These are phyloP conservation scores for Automeris io DNA, from an alignment of 2,888 invertebrate species.

Conservation along the genomic window DNA sequence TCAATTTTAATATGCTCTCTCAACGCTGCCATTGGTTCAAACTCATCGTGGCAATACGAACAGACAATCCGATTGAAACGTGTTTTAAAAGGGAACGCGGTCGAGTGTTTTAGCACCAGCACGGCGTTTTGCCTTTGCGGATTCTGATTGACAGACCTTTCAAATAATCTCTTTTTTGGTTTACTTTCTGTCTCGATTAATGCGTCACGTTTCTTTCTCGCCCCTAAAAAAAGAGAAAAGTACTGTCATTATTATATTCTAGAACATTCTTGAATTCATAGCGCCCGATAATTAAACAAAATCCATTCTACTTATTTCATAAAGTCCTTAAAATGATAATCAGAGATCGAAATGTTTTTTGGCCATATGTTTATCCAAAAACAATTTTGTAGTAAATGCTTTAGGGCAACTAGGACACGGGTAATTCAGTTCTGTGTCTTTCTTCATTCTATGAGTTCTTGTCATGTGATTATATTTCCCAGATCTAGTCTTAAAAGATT, in stretches of 20 bases:
- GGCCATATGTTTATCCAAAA: constrained; percentile 72
- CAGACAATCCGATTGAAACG: constrained; percentile 66
- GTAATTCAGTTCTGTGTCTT: constrained; percentile 59
- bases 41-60: constrained; percentile 66
- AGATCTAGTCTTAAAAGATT: constrained; percentile 61
- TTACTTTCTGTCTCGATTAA: constrained; percentile 53
- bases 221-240: constrained; percentile 72
- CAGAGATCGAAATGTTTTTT: constrained; percentile 69
- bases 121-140: constrained; percentile 69
- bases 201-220: constrained; percentile 56
- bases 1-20: constrained; percentile 53
- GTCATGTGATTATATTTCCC: constrained; percentile 70
- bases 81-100: constrained; percentile 66
- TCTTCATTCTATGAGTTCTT: constrained; percentile 60
- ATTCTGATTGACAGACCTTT: constrained; percentile 68
- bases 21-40: constrained; percentile 56
- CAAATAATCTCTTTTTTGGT: constrained; percentile 68
- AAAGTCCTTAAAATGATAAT: constrained; percentile 14
- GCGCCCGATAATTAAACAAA: not conserved
- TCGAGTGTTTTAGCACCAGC: constrained; percentile 56
- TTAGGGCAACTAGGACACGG: constrained; percentile 70
- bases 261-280: constrained; percentile 17
- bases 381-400: constrained; percentile 72
- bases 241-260: constrained; percentile 43
- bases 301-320: constrained; percentile 1